These are phyloP conservation scores for Thripadectes ignobilis DNA, from an alignment of 2,797 vertebrate genomes.

Conservation along the genomic window DNA sequence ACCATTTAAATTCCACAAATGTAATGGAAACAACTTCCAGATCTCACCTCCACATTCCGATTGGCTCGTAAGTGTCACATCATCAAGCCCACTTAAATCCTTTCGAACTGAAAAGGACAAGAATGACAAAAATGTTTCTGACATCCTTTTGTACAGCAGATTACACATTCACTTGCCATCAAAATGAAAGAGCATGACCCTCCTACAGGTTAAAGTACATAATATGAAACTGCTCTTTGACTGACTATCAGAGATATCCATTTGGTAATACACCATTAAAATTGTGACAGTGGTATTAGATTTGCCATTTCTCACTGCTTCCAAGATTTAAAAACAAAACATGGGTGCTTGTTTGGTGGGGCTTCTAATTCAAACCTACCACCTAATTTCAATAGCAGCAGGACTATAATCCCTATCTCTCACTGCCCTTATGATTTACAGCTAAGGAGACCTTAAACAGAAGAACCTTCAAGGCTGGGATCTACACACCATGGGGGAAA, in stretches of 20 bases:
- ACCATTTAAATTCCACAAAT: background rate
- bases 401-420: background rate
- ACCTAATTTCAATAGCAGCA: background rate
- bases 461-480: background rate
- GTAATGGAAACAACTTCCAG: background rate
- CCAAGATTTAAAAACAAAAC: background rate
- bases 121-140: background rate
- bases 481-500: background rate
- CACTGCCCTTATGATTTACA: background rate
- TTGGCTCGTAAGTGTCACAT: slow-evolving; percentile 83
- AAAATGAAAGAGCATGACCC: background rate
- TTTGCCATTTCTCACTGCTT: background rate
- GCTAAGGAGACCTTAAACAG: background rate
- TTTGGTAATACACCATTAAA: background rate
- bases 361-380: background rate
- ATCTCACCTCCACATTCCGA: slow-evolving; percentile 89
- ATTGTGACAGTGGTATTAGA: background rate
- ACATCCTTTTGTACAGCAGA: background rate
- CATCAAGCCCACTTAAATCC: slow-evolving; percentile 85
- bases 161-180: background rate
- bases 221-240: background rate
- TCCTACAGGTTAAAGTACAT: background rate
- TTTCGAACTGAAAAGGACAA: slow-evolving; percentile 78
- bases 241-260: background rate
- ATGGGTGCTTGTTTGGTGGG: background rate